A percentile compares a stretch with the other conserved stretches of the same genome.
Conservation (phyloP, 92 coral and sea anemone genomes). For the Heliopora coerulea region DNA sequence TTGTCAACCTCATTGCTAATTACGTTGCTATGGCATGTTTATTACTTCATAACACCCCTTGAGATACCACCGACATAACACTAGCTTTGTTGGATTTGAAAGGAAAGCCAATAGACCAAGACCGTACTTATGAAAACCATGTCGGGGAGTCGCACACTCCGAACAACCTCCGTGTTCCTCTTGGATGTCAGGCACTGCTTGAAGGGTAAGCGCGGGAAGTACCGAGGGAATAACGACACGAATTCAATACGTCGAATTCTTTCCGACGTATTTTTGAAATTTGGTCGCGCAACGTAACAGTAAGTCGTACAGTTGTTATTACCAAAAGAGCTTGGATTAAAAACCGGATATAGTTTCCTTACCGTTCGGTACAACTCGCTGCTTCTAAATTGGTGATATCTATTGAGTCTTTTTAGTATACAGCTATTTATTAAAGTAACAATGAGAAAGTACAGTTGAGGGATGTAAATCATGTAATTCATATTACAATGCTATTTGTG, state of each 20-base stretch:
- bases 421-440: too few relatives aligned
- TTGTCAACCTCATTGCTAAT: not conserved
- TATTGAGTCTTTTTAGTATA: too few relatives aligned
- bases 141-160: constrained; percentile 99
- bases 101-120: not conserved
- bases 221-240: constrained; percentile 93
- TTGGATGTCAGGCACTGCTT: constrained; percentile 96
- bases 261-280: constrained; percentile 84
- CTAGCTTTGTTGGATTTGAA: too few relatives aligned
- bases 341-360: too few relatives aligned
- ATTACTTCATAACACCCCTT: constrained; percentile 23
- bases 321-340: not conserved
- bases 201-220: constrained; percentile 99
- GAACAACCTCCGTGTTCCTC: constrained; percentile 92
- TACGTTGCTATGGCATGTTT: constrained; percentile 43
- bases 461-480: too few relatives aligned
- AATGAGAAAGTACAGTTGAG: too few relatives aligned
- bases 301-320: constrained; percentile 37
- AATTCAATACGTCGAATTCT: constrained; percentile 85
- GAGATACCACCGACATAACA: constrained; percentile 8
- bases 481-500: too few relatives aligned
- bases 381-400: too few relatives aligned
- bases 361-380: too few relatives aligned
- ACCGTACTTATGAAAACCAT: constrained; percentile 44
- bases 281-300: constrained; percentile 83